A percentile compares a stretch with the other conserved stretches of the same genome.
Conservation (phyloP, 2,797 vertebrate genomes). For the Acomys russatus region DNA sequence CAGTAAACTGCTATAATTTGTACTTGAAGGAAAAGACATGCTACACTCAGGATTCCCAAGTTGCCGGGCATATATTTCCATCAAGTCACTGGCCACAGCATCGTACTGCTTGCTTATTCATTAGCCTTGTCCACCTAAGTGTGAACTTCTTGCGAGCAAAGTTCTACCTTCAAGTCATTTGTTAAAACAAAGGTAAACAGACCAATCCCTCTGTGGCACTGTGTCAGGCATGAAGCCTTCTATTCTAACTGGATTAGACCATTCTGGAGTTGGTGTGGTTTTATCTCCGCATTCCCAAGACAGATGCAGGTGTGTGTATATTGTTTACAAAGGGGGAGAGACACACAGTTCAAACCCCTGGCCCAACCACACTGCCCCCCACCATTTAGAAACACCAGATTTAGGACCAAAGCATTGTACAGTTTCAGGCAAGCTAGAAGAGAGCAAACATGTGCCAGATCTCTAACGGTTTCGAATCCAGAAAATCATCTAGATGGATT, state of each 20-base stretch:
- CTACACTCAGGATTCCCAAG: constrained; percentile 31
- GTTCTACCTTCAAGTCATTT: not conserved
- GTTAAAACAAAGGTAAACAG: not conserved
- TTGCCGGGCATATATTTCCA: not conserved
- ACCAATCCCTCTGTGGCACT: not conserved
- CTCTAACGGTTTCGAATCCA: not conserved
- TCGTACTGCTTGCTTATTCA: not conserved
- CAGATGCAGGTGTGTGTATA: not conserved
- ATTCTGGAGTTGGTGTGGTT: not conserved
- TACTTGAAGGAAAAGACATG: constrained; percentile 55
- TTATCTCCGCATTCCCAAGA: not conserved
- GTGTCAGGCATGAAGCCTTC: not conserved
- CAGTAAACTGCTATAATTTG: constrained; percentile 58
- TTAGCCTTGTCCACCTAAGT: not conserved
- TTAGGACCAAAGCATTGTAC: not conserved
- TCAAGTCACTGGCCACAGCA: constrained; percentile 19
- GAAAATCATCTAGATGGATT: not conserved
- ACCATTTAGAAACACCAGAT: not conserved
- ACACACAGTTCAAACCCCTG: not conserved
- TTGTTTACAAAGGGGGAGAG: not conserved
- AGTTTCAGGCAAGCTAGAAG: not conserved
- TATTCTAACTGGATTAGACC: not conserved
- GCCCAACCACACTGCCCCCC: too few relatives aligned
- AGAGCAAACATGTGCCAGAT: not conserved
- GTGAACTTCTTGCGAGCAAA: not conserved